phyloP scores from a whole-genome alignment of 2,888 invertebrate genomes.

The Coenonympha glycerion region DNA sequence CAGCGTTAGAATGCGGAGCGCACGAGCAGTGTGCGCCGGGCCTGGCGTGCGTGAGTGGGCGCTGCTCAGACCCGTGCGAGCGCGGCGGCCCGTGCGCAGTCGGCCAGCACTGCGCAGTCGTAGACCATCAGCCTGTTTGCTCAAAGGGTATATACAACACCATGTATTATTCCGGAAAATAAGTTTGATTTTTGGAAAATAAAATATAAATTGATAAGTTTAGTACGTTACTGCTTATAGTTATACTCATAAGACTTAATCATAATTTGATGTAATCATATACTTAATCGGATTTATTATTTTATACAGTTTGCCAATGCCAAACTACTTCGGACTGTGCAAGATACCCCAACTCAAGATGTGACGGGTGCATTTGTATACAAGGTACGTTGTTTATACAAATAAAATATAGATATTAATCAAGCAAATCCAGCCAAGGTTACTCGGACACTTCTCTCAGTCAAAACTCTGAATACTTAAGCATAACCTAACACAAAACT shows the following conservation, averaged over 20 bases:
- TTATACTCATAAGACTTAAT: too few species aligned
- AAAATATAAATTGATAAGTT: too few species aligned
- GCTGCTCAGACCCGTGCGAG: constrained; percentile 89
- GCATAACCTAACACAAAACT: too few species aligned
- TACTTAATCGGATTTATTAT: not conserved
- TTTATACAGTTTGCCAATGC: constrained; percentile 79
- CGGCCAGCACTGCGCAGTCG: constrained; percentile 87
- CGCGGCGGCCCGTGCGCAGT: constrained; percentile 82
- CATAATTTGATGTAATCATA: not conserved
- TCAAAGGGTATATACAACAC: constrained; percentile 77
- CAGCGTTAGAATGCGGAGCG: constrained; percentile 86
- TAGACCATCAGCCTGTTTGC: constrained; percentile 89
- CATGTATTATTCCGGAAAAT: too few species aligned
- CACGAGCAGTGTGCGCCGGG: constrained; percentile 86
- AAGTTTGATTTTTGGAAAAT: too few species aligned
- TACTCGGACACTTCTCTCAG: too few species aligned
- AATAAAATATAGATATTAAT: too few species aligned
- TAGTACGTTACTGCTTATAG: too few species aligned
- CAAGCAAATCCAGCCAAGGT: too few species aligned
- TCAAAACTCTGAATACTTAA: too few species aligned
- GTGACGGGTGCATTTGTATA: constrained; percentile 83
- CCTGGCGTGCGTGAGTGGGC: constrained; percentile 85
- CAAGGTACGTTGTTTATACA: constrained; percentile 68
- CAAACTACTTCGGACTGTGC: constrained; percentile 81
- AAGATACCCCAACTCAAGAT: constrained; percentile 69